Percentiles rank a stretch among this genome's conserved stretches.
Conservation (phyloP, 2,797 vertebrate genomes). For the Synaphobranchus kaupii region DNA sequence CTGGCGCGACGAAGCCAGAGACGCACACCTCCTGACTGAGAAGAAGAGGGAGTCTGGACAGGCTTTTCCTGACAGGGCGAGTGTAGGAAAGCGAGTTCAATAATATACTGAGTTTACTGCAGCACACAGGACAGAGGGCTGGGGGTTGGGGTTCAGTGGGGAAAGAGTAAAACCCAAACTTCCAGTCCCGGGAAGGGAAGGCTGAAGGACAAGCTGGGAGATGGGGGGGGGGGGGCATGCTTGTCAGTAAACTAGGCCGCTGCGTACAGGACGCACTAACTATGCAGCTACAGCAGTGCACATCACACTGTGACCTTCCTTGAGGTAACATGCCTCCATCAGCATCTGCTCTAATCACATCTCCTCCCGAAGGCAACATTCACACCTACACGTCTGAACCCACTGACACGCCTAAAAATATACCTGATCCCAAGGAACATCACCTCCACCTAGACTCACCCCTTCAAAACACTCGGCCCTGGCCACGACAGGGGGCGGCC, state of each 20-base stretch:
- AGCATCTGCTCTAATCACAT: background rate
- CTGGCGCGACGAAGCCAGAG: background rate
- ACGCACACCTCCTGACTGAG: background rate
- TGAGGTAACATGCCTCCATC: background rate
- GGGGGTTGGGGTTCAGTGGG: background rate
- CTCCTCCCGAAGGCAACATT: background rate
- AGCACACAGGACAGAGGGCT: background rate
- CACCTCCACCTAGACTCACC: background rate
- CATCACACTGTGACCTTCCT: background rate
- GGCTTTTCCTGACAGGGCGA: background rate
- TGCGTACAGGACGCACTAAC: background rate
- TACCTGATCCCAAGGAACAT: background rate
- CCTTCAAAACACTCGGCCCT: background rate
- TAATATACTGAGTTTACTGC: slow-evolving; percentile 10
- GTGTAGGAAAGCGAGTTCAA: background rate
- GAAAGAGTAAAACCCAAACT: slow-evolving; percentile 1
- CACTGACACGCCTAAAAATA: background rate
- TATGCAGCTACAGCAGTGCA: background rate
- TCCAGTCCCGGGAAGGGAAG: background rate
- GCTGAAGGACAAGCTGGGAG: background rate
- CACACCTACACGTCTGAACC: background rate
- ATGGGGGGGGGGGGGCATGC: background rate
- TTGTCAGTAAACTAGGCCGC: slow-evolving; percentile 2
- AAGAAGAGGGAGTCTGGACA: background rate
- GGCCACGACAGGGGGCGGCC: background rate